Percentiles rank a stretch among this genome's conserved stretches.
Evolutionary conservation across 2,113 vertebrate genomes (phyloP).

Genomic region (Spea multiplicata): DNA sequence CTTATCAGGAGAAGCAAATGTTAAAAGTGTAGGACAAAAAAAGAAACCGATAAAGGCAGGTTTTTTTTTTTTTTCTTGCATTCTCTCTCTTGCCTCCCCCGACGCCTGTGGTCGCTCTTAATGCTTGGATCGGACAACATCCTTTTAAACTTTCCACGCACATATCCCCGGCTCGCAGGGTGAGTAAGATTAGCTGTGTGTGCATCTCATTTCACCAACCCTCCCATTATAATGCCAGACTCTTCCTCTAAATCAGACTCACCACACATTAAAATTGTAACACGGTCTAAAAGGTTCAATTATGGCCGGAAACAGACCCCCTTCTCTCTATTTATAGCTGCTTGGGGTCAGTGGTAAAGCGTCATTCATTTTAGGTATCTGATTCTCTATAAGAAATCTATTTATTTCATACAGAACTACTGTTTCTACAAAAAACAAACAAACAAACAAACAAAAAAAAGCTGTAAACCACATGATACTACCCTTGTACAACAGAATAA

Average conservation of each 20-base stretch:
- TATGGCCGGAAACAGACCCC: conserved; percentile 39
- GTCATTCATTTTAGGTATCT: not conserved
- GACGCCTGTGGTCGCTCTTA: conserved; percentile 47
- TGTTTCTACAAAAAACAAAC: not conserved
- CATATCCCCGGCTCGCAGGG: conserved; percentile 5
- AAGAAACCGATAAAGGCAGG: not conserved
- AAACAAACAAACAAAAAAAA: no score
- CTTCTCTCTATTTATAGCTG: conserved; percentile 15
- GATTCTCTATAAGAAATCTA: not conserved
- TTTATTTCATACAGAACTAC: not conserved
- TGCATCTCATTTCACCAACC: conserved; percentile 9
- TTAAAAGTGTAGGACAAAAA: not conserved
- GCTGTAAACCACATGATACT: no score
- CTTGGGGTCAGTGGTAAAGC: conserved; percentile 19
- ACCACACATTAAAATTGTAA: conserved; percentile 50
- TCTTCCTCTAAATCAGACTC: conserved; percentile 45
- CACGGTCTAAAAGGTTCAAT: conserved; percentile 45
- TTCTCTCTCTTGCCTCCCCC: conserved; percentile 17
- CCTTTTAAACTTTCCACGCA: conserved; percentile 45
- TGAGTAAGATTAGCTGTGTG: conserved; percentile 22
- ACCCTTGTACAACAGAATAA: no score
- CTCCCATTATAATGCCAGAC: conserved; percentile 40
- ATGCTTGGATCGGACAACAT: conserved; percentile 44
- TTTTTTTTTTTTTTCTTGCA: conserved; percentile 21
- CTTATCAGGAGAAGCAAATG: not conserved